These are phyloP conservation scores for Sebastes fasciatus DNA, from an alignment of 2,113 vertebrate genomes.

Conservation along the genomic window DNA sequence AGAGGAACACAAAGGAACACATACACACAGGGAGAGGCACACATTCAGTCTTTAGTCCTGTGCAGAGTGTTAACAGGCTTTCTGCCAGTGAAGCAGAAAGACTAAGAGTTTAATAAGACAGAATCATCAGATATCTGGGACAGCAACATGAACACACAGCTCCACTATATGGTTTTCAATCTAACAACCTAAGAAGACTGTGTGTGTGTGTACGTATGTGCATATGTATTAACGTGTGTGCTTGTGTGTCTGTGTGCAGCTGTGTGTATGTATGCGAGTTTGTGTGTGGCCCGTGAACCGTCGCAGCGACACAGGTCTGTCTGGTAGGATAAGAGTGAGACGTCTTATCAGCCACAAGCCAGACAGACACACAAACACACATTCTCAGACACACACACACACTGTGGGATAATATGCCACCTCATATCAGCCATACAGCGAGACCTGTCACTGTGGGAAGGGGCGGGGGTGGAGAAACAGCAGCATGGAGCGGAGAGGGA, in stretches of 20 bases:
- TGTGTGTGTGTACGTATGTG: slow-evolving; percentile 5
- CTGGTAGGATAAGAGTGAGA: slow-evolving; percentile 67
- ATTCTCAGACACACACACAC: slow-evolving; percentile 22
- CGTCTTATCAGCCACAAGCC: slow-evolving; percentile 69
- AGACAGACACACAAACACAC: slow-evolving; percentile 45
- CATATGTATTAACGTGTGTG: neutral
- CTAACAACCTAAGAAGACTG: slow-evolving; percentile 2
- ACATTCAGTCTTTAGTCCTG: slow-evolving; percentile 7
- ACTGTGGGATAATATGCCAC: slow-evolving; percentile 47
- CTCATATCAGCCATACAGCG: slow-evolving; percentile 58
- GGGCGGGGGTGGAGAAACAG: neutral
- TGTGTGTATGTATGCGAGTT: neutral
- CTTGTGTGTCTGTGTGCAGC: neutral
- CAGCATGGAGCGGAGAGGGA: neutral
- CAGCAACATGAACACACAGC: slow-evolving; percentile 39
- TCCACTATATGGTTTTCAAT: slow-evolving; percentile 16
- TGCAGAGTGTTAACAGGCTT: slow-evolving; percentile 48
- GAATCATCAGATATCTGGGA: slow-evolving; percentile 50
- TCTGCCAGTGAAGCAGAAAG: slow-evolving; percentile 54
- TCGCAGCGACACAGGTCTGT: slow-evolving; percentile 62
- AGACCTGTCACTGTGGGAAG: slow-evolving; percentile 26
- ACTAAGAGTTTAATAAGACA: slow-evolving; percentile 64
- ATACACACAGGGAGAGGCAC: slow-evolving; percentile 1
- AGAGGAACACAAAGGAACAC: slow-evolving; percentile 19
- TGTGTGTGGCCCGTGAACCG: slow-evolving; percentile 42